Conservation (phyloP, 2,113 vertebrate species). For the Rhinolophus ferrumequinum region DNA sequence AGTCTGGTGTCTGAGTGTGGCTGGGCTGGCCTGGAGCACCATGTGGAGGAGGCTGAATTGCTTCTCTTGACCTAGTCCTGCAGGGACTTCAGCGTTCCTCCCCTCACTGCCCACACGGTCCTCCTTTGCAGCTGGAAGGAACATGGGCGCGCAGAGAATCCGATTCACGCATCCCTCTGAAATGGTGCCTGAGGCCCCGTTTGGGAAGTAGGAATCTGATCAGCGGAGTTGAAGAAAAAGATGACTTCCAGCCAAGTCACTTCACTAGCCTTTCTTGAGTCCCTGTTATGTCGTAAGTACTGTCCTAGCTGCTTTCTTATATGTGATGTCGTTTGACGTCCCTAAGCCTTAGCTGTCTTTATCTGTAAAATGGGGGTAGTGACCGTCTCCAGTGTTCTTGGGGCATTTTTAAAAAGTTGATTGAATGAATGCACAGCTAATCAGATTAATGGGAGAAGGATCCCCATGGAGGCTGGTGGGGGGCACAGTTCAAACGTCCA, state of each 20-base stretch:
- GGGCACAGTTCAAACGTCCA: not conserved
- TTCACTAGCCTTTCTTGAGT: not conserved
- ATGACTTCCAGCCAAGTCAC: not conserved
- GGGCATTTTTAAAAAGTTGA: not conserved
- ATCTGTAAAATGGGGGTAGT: not conserved
- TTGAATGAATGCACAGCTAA: not conserved
- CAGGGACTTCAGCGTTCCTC: not conserved
- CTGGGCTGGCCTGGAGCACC: fast-evolving
- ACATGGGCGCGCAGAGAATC: not conserved
- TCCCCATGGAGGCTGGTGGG: not conserved
- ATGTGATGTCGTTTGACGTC: not conserved
- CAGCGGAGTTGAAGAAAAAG: not conserved
- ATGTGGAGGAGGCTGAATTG: not conserved
- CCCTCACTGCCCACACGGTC: not conserved
- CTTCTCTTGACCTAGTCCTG: not conserved
- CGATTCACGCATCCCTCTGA: not conserved
- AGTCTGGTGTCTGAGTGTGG: not conserved
- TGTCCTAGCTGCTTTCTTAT: not conserved
- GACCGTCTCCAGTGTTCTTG: not conserved
- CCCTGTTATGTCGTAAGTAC: not conserved
- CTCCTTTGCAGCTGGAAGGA: not conserved
- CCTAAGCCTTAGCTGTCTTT: not conserved
- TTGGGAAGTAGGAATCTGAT: not conserved
- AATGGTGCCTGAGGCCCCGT: not conserved
- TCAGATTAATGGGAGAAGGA: not conserved